Conservation (phyloP, 1,140 invertebrate genomes). For the Vollenhovia emeryi region DNA sequence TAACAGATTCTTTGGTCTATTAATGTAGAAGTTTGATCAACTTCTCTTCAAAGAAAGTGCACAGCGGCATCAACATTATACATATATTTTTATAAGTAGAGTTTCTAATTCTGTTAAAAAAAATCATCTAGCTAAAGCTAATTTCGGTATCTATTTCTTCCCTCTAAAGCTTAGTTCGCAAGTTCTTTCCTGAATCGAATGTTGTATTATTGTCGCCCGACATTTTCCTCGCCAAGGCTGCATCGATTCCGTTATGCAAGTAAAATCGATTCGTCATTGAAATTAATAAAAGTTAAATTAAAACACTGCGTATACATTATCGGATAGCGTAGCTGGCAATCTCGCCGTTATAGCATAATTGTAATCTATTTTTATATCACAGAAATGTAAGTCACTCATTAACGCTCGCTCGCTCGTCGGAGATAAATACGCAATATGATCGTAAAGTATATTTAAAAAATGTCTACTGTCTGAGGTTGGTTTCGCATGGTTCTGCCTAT, state of each 20-base stretch:
- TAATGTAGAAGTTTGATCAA: background rate
- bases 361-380: slow-evolving; percentile 40
- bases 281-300: background rate
- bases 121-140: background rate
- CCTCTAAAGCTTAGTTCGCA: background rate
- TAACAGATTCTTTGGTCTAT: background rate
- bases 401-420: background rate
- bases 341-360: slow-evolving; percentile 5
- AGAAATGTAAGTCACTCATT: slow-evolving; percentile 19
- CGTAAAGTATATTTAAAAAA: background rate
- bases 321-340: background rate
- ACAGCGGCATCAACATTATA: background rate
- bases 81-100: background rate
- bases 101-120: background rate
- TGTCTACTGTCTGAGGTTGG: background rate
- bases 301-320: background rate
- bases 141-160: background rate
- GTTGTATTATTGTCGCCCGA: background rate
- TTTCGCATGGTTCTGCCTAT: background rate
- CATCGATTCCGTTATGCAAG: background rate
- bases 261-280: background rate
- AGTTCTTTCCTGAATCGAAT: background rate
- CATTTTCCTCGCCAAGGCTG: background rate
- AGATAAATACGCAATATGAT: background rate
- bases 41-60: background rate